These are phyloP conservation scores for Marmota flaviventris DNA, from an alignment of 2,113 vertebrate genomes.

Conservation along the genomic window DNA sequence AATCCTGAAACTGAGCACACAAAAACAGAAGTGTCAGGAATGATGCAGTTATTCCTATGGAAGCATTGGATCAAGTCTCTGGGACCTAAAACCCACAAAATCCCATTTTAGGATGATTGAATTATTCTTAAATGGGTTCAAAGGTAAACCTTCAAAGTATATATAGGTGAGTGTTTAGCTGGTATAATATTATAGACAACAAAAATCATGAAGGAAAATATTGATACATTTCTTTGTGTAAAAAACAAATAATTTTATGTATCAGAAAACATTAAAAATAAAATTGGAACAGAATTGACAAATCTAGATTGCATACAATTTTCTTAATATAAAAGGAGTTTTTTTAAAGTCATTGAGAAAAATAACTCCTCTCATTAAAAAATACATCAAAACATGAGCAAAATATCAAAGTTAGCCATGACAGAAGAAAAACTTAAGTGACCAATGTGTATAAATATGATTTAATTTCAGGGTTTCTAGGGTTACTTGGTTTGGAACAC, in stretches of 20 bases:
- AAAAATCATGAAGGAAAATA: background rate
- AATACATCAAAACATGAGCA: background rate
- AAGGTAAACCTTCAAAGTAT: background rate
- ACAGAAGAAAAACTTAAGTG: background rate
- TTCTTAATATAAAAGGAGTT: conserved; percentile 1
- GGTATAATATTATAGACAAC: background rate
- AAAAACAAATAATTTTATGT: background rate
- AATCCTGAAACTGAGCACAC: background rate
- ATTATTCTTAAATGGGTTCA: background rate
- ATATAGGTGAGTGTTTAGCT: conserved; percentile 22
- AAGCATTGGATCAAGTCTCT: background rate
- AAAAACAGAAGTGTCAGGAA: background rate
- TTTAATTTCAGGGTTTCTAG: background rate
- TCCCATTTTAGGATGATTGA: background rate
- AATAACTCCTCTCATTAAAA: background rate
- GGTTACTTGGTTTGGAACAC: background rate
- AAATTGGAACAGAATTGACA: conserved; percentile 35
- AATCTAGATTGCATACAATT: background rate
- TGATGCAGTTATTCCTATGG: background rate
- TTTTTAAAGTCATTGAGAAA: background rate
- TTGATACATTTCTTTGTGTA: background rate
- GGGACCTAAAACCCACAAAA: background rate
- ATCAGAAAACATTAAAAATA: background rate
- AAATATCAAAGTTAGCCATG: background rate
- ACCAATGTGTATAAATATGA: background rate